Percentiles rank a stretch among this genome's conserved stretches.
phyloP scores from a whole-genome alignment of 2,888 invertebrate genomes.

The Oscheius sp. region DNA sequence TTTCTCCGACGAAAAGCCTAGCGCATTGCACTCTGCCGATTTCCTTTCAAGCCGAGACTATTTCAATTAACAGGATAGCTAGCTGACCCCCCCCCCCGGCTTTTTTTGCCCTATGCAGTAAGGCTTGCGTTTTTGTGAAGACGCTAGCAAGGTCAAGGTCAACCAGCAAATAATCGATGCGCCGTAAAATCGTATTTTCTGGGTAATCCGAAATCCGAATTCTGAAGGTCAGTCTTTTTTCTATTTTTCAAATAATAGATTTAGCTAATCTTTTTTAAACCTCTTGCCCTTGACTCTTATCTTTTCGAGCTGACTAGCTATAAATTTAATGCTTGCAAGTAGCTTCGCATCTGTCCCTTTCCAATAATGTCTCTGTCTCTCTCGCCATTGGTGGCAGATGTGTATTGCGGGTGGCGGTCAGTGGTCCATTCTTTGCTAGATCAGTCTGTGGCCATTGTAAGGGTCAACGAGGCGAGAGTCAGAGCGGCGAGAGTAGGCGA shows the following conservation, averaged over 20 bases:
- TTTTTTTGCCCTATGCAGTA: not conserved
- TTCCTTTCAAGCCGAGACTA: conserved; percentile 17
- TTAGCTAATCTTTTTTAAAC: not conserved
- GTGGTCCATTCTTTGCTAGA: conserved; percentile 1
- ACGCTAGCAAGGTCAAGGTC: conserved; percentile 18
- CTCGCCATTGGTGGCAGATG: not conserved
- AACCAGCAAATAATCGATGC: conserved; percentile 23
- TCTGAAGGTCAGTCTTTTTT: conserved; percentile 20
- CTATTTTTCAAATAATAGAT: no score
- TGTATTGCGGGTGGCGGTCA: conserved; percentile 6
- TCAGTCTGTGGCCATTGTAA: conserved; percentile 10
- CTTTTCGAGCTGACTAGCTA: not conserved
- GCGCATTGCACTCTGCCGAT: conserved; percentile 18
- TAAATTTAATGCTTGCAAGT: conserved; percentile 4
- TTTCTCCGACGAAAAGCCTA: conserved; percentile 21
- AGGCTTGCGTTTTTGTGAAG: conserved; percentile 5
- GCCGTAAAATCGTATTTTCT: conserved; percentile 25
- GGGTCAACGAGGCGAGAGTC: conserved; percentile 26
- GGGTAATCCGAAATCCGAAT: conserved; percentile 23
- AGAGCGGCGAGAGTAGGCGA: conserved; percentile 31
- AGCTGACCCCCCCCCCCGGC: not conserved
- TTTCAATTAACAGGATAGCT: not conserved
- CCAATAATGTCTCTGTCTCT: not conserved
- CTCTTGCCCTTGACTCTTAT: conserved; percentile 4
- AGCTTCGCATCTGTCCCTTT: conserved; percentile 9